Evolutionary conservation across 2,113 vertebrate species (phyloP), one percentile per base, ranked within the genome.

Genomic region (Bubo scandiacus): DNA sequence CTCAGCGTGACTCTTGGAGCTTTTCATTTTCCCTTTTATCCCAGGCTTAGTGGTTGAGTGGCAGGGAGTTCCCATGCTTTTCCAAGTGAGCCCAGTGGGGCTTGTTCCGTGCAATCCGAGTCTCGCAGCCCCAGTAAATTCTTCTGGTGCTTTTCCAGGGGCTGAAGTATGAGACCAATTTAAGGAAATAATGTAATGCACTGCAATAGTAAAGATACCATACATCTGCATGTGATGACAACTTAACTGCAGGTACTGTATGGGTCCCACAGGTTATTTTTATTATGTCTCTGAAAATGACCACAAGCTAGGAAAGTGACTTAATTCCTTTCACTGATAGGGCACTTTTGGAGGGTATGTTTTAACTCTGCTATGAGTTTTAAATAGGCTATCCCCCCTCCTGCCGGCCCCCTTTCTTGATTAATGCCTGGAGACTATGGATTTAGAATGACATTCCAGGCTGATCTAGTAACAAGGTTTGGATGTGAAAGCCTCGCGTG

Each of bases 391-490:
- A 14, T 80, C 9, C 74, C 43, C 86, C 51, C 70, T 86, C 79
- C 71, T 74, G 38, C 49, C 0, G 59, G 75, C 81, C 90, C 65
- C 40, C 58, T 85, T 71, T 54, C 61, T 82, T 81, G 38, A 87
- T 96, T 88, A 95, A 72, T 94, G 82, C 82, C 95, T 95, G 83
- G 78, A 92, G 94, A 96, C 52, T 83, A 77, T 79, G 87, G 72
- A 91, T 96, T 97, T 84, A 89, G 77, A 72, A 80, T 95, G 86
- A 92, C 94, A 97, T 97, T 97, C 95, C 97, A 96, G 88, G 92
- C 85, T 95, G 84, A 92, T 97, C 92, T 94, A 96, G 89, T 95
- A 97, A 97, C 72, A 78, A 87, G 85, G 58, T 90, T 96, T 93
- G 88, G 86, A 96, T 91, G 91, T 71, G 78, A 91, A 73, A 55